Percentiles rank a stretch among this genome's conserved stretches.
Conservation (phyloP, 2,888 invertebrate species). For the Noctua comes region DNA sequence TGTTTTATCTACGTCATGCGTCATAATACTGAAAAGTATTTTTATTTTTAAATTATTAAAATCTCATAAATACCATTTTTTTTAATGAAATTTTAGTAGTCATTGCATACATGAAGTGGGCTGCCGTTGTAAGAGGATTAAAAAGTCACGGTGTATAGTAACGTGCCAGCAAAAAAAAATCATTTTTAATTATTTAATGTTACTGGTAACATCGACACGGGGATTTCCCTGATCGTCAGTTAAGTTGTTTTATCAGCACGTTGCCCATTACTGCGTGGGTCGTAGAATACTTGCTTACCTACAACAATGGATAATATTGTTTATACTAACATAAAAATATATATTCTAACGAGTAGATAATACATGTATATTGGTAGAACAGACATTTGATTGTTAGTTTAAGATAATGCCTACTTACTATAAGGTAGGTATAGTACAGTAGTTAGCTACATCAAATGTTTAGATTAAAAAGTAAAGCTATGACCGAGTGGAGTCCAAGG, state of each 20-base stretch:
- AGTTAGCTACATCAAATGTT: not conserved
- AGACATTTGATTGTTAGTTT: conserved; percentile 10
- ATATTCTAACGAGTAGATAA: conserved; percentile 16
- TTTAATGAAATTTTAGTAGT: too few species aligned
- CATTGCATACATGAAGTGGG: too few species aligned
- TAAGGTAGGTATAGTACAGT: not conserved
- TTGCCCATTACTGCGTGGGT: conserved; percentile 21
- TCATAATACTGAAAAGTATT: too few species aligned
- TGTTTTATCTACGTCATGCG: too few species aligned
- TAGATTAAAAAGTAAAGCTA: not conserved
- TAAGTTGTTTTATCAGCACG: conserved; percentile 43
- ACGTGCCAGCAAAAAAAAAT: not conserved
- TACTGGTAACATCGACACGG: conserved; percentile 43
- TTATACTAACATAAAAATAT: not conserved
- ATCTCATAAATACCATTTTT: too few species aligned
- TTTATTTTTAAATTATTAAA: too few species aligned
- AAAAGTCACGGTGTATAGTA: too few species aligned
- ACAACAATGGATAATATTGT: conserved; percentile 26
- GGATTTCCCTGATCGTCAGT: conserved; percentile 13
- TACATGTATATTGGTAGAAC: conserved; percentile 15
- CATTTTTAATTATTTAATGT: not conserved
- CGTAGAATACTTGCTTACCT: conserved; percentile 35
- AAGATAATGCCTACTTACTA: not conserved
- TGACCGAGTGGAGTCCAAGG: not conserved
- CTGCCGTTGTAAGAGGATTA: too few species aligned